phyloP scores from a whole-genome alignment of 2,888 invertebrate genomes.

The Sinotaia quadrata region DNA sequence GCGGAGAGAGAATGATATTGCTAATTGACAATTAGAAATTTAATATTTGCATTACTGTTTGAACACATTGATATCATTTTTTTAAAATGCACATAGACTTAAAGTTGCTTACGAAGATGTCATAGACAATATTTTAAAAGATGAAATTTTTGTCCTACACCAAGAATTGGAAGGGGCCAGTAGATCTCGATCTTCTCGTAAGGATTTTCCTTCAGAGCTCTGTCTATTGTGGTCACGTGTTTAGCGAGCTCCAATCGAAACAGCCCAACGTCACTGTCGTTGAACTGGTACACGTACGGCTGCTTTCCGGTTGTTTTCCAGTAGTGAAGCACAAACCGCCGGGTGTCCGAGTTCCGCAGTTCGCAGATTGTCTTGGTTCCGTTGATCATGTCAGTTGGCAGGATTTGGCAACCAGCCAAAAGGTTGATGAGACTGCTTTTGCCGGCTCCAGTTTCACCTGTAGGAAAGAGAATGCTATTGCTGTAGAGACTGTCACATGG shows the following conservation, averaged over 20 bases:
- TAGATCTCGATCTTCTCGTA: slow-evolving; percentile 56
- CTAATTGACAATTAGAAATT: too few relatives aligned
- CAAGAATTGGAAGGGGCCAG: slow-evolving; percentile 55
- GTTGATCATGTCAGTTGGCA: slow-evolving; percentile 52
- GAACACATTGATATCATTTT: too few relatives aligned
- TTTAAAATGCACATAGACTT: too few relatives aligned
- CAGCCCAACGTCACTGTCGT: slow-evolving; percentile 4
- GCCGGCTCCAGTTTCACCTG: slow-evolving; percentile 64
- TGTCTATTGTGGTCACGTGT: slow-evolving; percentile 37
- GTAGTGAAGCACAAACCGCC: slow-evolving; percentile 39
- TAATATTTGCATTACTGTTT: too few relatives aligned
- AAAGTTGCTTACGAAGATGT: too few relatives aligned
- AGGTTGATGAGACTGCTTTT: slow-evolving; percentile 64
- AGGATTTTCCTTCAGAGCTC: slow-evolving; percentile 50
- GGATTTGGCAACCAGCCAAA: slow-evolving; percentile 49
- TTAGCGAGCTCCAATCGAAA: slow-evolving; percentile 39
- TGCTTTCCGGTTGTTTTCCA: slow-evolving; percentile 5
- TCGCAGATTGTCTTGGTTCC: slow-evolving; percentile 60
- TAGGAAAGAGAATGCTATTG: too few relatives aligned
- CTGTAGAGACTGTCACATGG: too few relatives aligned
- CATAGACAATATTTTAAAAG: too few relatives aligned
- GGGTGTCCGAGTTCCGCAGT: slow-evolving; percentile 40
- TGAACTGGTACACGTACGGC: slow-evolving; percentile 12
- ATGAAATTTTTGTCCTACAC: slow-evolving; percentile 46
- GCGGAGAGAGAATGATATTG: too few relatives aligned